Evolutionary conservation across 2,888 invertebrate genomes (phyloP).

Genomic region (Melanostoma mellinum): DNA sequence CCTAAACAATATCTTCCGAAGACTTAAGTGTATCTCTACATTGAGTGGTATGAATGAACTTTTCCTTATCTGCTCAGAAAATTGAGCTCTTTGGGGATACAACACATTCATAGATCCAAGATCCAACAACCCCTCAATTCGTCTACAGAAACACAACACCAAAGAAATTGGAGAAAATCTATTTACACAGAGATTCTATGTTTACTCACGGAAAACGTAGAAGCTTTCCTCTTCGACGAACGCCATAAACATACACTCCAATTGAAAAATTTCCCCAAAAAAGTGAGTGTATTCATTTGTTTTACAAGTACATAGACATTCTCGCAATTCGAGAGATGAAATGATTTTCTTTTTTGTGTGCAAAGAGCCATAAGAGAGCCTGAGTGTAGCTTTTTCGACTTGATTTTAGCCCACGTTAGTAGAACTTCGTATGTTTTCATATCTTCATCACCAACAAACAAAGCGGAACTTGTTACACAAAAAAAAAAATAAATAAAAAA

Average conservation of each 20-base stretch:
- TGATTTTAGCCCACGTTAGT: slow-evolving; percentile 31
- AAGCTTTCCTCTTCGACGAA: slow-evolving; percentile 2
- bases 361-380: slow-evolving; percentile 3
- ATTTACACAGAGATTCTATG: slow-evolving; percentile 9
- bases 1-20: too few relatives aligned
- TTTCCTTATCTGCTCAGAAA: too few relatives aligned
- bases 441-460: slow-evolving; percentile 46
- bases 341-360: background rate
- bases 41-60: too few relatives aligned
- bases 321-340: background rate
- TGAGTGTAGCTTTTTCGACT: slow-evolving; percentile 26
- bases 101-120: background rate
- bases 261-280: background rate
- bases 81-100: background rate
- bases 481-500: background rate
- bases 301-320: background rate
- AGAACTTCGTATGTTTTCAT: slow-evolving; percentile 57
- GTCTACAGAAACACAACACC: background rate
- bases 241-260: slow-evolving; percentile 2
- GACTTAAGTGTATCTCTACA: too few relatives aligned
- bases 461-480: slow-evolving; percentile 33
- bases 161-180: background rate
- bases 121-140: background rate
- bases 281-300: background rate
- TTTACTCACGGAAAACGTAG: background rate